Conservation (phyloP, 1,140 invertebrate genomes). For the Xylocopa sonorina region DNA sequence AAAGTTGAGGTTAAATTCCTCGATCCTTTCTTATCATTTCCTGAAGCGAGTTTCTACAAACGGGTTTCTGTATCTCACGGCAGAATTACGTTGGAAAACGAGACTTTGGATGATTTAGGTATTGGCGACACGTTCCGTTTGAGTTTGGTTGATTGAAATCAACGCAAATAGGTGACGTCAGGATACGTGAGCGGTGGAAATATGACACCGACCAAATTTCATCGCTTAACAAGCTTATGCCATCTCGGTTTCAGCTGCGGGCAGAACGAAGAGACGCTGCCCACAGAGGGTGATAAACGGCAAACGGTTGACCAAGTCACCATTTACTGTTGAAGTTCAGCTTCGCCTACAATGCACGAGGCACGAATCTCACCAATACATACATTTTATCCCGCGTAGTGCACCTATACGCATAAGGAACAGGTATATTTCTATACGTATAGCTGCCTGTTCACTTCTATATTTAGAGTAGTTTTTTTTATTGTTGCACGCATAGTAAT, state of each 20-base stretch:
- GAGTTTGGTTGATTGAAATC: neutral
- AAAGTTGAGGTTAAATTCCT: slow-evolving; percentile 13
- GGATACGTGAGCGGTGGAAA: slow-evolving; percentile 12
- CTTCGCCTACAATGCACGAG: slow-evolving; percentile 34
- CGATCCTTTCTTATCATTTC: neutral
- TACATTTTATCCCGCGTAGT: neutral
- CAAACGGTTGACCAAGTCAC: neutral
- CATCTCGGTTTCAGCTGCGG: neutral
- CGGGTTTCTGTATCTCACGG: neutral
- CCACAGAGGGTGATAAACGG: slow-evolving; percentile 1
- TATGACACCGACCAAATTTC: neutral
- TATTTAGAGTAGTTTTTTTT: slow-evolving; percentile 74
- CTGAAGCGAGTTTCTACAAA: neutral
- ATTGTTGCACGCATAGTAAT: slow-evolving; percentile 59
- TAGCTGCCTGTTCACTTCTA: slow-evolving; percentile 72
- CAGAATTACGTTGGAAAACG: neutral
- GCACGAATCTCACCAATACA: neutral
- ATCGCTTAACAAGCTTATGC: slow-evolving; percentile 19
- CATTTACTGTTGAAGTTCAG: slow-evolving; percentile 19
- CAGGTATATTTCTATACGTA: slow-evolving; percentile 42
- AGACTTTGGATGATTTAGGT: neutral
- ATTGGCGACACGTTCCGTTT: neutral
- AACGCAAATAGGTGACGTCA: neutral
- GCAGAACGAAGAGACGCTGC: neutral
- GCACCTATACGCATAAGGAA: neutral